Conservation (phyloP, 2,113 vertebrate species). For the Oophaga pumilio region DNA sequence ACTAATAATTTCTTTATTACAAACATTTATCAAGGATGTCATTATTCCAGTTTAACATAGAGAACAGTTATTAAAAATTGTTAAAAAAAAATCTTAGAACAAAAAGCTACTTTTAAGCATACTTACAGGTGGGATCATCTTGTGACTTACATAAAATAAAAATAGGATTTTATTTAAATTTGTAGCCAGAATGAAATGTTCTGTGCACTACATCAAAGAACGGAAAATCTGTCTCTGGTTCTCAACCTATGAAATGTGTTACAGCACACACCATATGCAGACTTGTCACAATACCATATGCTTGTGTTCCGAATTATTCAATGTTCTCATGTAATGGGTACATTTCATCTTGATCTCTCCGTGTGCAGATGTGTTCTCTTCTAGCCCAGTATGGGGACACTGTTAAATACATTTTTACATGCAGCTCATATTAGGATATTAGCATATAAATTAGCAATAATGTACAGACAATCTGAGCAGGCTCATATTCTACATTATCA, state of each 20-base stretch:
- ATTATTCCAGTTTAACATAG: not conserved
- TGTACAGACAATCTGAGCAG: conserved; percentile 5
- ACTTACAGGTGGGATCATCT: not conserved
- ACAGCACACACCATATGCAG: conserved; percentile 29
- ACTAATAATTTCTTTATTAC: not conserved
- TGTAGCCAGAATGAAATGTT: not conserved
- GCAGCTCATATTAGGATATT: conserved; percentile 36
- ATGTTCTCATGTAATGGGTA: conserved; percentile 42
- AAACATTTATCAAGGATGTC: not conserved
- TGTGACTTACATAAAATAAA: not conserved
- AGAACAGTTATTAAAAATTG: not conserved
- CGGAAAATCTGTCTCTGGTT: not conserved
- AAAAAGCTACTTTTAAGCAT: not conserved
- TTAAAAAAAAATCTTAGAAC: not conserved
- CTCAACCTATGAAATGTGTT: conserved; percentile 19
- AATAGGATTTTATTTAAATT: conserved; percentile 19
- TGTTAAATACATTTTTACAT: conserved; percentile 6
- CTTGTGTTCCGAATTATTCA: conserved; percentile 29
- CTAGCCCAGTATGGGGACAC: not conserved
- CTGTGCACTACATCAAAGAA: not conserved
- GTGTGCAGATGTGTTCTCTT: conserved; percentile 9
- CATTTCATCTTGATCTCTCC: conserved; percentile 27
- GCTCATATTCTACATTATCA: not conserved
- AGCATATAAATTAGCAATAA: conserved; percentile 16
- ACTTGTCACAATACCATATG: conserved; percentile 25